Percentiles rank a stretch among this genome's conserved stretches.
Conservation (phyloP, 2,113 vertebrate species). For the Pica pica region DNA sequence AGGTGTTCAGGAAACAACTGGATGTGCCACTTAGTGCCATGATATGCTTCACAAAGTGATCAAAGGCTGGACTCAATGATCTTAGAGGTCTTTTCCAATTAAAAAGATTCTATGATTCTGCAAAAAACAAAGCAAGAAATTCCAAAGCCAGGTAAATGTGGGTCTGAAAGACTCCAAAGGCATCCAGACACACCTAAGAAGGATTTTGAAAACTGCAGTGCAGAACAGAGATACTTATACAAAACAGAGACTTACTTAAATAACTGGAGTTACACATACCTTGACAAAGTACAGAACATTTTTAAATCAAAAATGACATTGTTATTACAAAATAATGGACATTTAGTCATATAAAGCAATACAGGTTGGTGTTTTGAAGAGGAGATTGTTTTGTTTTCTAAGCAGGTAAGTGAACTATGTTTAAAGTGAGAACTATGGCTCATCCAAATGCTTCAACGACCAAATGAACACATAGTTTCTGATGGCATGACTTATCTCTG, state of each 20-base stretch:
- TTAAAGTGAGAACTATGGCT: not conserved
- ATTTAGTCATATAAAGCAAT: not conserved
- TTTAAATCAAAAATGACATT: not conserved
- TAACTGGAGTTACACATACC: not conserved
- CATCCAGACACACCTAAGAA: not conserved
- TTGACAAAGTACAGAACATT: not conserved
- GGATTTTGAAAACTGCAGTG: not conserved
- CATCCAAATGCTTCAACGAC: not conserved
- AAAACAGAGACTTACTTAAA: not conserved
- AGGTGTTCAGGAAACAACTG: not conserved
- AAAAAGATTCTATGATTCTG: not conserved
- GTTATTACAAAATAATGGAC: not conserved
- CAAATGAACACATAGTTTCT: not conserved
- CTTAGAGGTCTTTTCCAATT: not conserved
- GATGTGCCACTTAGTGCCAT: rapidly evolving
- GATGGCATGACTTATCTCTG: not conserved
- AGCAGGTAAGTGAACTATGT: not conserved
- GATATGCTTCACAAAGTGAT: not conserved
- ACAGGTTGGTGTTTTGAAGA: not conserved
- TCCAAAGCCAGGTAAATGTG: not conserved
- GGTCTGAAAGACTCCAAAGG: not conserved
- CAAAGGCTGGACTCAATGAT: not conserved
- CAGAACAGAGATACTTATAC: not conserved
- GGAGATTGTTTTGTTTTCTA: not conserved
- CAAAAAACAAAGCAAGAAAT: not conserved